Base-by-base conservation (phyloP, 2,888 invertebrate species). In the Dynastes hyllus region DNA sequence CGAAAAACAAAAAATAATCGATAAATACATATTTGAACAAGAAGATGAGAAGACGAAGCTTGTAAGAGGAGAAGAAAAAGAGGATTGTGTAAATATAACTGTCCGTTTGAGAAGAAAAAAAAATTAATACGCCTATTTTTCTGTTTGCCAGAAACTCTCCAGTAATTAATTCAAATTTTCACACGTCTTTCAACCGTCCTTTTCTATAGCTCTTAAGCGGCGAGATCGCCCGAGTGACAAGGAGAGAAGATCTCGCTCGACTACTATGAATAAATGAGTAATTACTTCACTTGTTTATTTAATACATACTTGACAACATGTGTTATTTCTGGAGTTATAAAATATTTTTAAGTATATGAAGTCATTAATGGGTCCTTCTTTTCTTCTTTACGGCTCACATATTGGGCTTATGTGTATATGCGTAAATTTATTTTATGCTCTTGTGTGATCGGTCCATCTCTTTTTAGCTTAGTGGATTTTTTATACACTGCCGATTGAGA, bases 271-370 rank as follows among this genome's bases (percentile, higher is more conserved):
- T 61, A 75, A 75, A 78, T 63, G 71, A 78, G 73, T 78, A 78
- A 78, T 78, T 75, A 73, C 73, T 75, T 78, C 73, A 71, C 65
- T 81, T 82, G 81, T 83, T 83, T 82, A 82, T 82, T 83, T 81
- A 81, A 82, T 82, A 79, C 73, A 79, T 81, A 81, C 82, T 82
- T 79, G 82, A 82, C 80, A 81, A 80, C 82, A 82, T 81, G 82
- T 82, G 82, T 82, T 81, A 81, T 82, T 82, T 81, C 82, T 81
- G 79, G 81, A 80, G 80, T 80, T 79, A 79, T 78, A 80, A 81
- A 82, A 82, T 82, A 81, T 82, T 82, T 79, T 81, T 81, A 82
- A 83, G 82, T 82, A 80, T 80, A 81, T 80, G 81, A 81, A 82
- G 80, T 78, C 81, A 80, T 81, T 81, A 79, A 80, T 81, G 79